Conservation (phyloP, 2,888 invertebrate genomes). For the Drosophila leonis region DNA sequence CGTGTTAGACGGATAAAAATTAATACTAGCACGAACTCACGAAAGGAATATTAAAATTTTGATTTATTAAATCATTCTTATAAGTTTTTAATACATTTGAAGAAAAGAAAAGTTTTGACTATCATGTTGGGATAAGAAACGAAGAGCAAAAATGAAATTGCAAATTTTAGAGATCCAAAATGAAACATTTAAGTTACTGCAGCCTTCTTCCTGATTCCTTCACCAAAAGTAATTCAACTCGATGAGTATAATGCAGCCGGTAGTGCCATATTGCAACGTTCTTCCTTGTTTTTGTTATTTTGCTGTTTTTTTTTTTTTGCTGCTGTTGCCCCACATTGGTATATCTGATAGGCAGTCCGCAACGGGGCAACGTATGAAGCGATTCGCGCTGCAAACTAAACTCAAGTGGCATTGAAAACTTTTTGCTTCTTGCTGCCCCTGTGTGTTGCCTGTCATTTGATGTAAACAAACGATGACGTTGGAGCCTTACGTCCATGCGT, state of each 20-base stretch:
- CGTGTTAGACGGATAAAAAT: too few relatives aligned
- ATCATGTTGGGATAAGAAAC: too few relatives aligned
- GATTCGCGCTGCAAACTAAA: conserved; percentile 49
- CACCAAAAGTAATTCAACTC: too few relatives aligned
- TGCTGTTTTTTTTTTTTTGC: conserved; percentile 8
- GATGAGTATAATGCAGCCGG: neutral
- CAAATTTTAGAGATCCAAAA: too few relatives aligned
- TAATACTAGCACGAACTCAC: too few relatives aligned
- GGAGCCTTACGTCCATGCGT: conserved; percentile 30
- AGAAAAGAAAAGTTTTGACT: too few relatives aligned
- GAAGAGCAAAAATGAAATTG: too few relatives aligned
- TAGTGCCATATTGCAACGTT: neutral
- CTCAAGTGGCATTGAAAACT: conserved; percentile 63
- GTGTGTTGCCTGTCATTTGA: conserved; percentile 27
- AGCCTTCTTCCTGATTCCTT: neutral
- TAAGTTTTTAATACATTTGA: too few relatives aligned
- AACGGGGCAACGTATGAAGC: conserved; percentile 31
- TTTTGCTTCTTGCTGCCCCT: conserved; percentile 39
- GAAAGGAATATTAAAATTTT: too few relatives aligned
- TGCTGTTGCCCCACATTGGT: conserved; percentile 33
- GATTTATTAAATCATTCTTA: too few relatives aligned
- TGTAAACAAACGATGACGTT: conserved; percentile 47
- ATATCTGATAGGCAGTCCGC: conserved; percentile 12
- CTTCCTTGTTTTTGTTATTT: neutral
- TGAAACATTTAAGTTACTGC: too few relatives aligned